A percentile compares a stretch with the other conserved stretches of the same genome.
Evolutionary conservation across 1,140 invertebrate species (phyloP).

Genomic region (Potamilus streckersoni): DNA sequence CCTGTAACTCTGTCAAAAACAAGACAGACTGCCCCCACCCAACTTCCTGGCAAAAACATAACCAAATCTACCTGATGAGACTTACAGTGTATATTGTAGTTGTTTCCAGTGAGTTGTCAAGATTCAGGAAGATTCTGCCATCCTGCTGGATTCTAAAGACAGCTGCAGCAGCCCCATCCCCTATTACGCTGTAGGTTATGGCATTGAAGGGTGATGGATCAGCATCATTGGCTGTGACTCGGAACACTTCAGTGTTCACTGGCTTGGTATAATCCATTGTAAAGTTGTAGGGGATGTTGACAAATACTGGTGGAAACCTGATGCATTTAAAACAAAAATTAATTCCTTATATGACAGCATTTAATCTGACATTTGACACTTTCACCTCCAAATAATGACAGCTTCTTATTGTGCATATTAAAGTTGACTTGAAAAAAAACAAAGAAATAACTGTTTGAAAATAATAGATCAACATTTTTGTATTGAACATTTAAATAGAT

Average conservation of each 20-base stretch:
- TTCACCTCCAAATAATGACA: too few species aligned
- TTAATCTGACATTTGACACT: background rate
- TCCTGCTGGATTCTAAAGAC: slow-evolving; percentile 35
- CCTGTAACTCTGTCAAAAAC: too few species aligned
- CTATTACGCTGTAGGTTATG: slow-evolving; percentile 49
- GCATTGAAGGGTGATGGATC: slow-evolving; percentile 35
- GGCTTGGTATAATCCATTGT: slow-evolving; percentile 28
- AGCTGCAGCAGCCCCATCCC: slow-evolving; percentile 46
- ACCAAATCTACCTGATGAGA: background rate
- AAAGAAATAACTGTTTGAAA: too few species aligned
- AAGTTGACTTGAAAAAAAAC: slow-evolving; percentile 12
- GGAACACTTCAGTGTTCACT: slow-evolving; percentile 33
- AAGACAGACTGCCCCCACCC: too few species aligned
- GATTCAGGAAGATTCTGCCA: slow-evolving; percentile 28
- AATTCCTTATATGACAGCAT: slow-evolving; percentile 76
- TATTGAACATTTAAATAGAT: too few species aligned
- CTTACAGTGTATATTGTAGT: slow-evolving; percentile 38
- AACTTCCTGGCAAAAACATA: too few species aligned
- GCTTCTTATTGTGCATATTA: slow-evolving; percentile 12
- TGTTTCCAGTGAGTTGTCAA: slow-evolving; percentile 23
- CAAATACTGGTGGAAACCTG: slow-evolving; percentile 67
- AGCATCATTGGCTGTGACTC: slow-evolving; percentile 33
- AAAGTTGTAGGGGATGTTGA: slow-evolving; percentile 59
- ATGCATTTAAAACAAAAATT: slow-evolving; percentile 80
- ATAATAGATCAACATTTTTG: too few species aligned